Evolutionary conservation across 2,888 invertebrate species (phyloP), one percentile per base, ranked within the genome.

Genomic region (Perizoma flavofasciatum): DNA sequence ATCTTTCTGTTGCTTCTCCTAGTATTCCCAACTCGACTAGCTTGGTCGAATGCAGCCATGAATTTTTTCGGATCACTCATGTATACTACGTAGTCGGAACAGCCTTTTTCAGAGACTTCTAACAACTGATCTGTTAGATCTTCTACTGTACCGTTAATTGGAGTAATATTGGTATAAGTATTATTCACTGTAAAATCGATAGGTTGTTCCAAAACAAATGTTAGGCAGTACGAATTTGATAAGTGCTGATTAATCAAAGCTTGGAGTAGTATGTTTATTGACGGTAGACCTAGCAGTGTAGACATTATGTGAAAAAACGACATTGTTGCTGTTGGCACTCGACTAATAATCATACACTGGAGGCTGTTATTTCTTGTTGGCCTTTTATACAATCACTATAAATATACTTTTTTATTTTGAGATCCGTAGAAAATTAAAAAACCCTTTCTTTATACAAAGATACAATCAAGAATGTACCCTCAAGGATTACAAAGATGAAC

Each of bases 1-100:
- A 93, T 73, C 70, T 86, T 92, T 70, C 88, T 83, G 52, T 88
- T 81, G 69, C 92, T 90, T 69, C 89, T 85, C 68, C 93, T 83
- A 32, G 83, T 75, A 54, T 77, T 82, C 43, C 87, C 88, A 10
- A 73, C 57, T 63, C 83, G 89, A 44, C 82, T 81, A 9, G 84
- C 82, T 66, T 75, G 74, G 63, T 93, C 92, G 54, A 92, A 84
- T 0, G 84, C 79, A 5, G 56, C 55, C 73, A 93, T 82, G 62
- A 93, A 91, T 6, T 63, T 61, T 49, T 71, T 50, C 0, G 93
- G 87, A 49, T 91, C 70, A 53, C 69, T 63, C 76, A 88, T 76
- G 64, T 75, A 75, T 7, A 93, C 79, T 5, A 92, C 75, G 58
- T 89, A 92, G 75, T 90, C 92, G 8, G 90, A 89, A 73, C 93